phyloP scores from a whole-genome alignment of 2,888 invertebrate genomes.

The Pyrocoelia pectoralis region DNA sequence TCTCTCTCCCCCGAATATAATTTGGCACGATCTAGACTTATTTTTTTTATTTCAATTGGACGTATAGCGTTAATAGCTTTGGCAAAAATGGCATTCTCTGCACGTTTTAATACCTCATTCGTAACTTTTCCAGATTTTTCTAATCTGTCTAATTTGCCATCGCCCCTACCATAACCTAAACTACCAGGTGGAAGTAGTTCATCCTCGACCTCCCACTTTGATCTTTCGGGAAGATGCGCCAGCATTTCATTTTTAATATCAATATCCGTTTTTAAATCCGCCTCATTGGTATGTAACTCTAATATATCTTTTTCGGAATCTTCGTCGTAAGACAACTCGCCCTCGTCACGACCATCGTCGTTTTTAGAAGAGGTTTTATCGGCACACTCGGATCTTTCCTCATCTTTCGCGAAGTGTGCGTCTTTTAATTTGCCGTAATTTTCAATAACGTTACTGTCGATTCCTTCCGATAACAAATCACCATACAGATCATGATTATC shows the following conservation, averaged over 20 bases:
- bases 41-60: conserved; percentile 78
- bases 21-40: conserved; percentile 73
- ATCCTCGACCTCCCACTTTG: conserved; percentile 89
- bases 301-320: conserved; percentile 65
- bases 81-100: conserved; percentile 91
- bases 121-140: conserved; percentile 76
- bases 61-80: conserved; percentile 85
- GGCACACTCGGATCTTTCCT: conserved; percentile 24
- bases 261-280: conserved; percentile 63
- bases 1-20: conserved; percentile 66
- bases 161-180: conserved; percentile 45
- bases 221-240: conserved; percentile 79
- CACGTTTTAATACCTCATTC: conserved; percentile 87
- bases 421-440: conserved; percentile 62
- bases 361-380: conserved; percentile 18
- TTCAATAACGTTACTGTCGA: conserved; percentile 67
- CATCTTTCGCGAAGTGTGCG: conserved; percentile 34
- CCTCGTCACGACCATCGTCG: conserved; percentile 36
- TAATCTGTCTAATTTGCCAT: conserved; percentile 42
- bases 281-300: conserved; percentile 66
- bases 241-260: conserved; percentile 67
- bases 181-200: conserved; percentile 61
- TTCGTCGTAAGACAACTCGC: conserved; percentile 50
- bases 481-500: conserved; percentile 61
- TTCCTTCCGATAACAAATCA: conserved; percentile 64